Base-by-base conservation (phyloP, 2,888 invertebrate species). In the Eristalinus sepulchralis region DNA sequence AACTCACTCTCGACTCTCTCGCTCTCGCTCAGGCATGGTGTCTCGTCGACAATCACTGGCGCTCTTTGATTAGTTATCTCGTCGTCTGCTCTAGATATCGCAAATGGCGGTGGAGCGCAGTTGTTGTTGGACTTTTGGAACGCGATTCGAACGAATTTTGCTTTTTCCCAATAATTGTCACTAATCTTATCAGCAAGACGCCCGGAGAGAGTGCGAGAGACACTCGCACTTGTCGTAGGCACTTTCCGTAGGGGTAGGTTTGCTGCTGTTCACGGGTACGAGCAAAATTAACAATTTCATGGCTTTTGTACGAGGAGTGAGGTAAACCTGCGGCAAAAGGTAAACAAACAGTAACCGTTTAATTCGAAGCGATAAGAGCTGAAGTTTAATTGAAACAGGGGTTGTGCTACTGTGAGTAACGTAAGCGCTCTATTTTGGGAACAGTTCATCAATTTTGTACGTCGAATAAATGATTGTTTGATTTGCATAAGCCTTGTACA, bases 31-130 rank as follows among this genome's bases (percentile, higher is more conserved):
- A 22, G 5, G 2, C 2, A 39, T 39, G 3, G 24, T 81, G 17
- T 47, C 47, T 47, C 39, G 81, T 68, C 77, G 77, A 60, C 68
- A 85, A 68, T 77, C 60, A 73, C 82, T 70, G 1, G 20, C 71
- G 36, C 85, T 82, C 73, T 70, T 60, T 57, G 53, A 68, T 57
- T 71, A 72, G 68, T 78, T 85, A 85, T 85, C 85, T 82, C 72
- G 31, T 59, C 79, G 60, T 33, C 34, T 68, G 77, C 73, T 81
- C 62, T 67, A 85, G 72, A 85, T 81, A 77, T 13, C 20, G 76
- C n/a, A 34, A 3, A n/a, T 62, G 22, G 63, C n/a, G 2, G 55
- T 13, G 6, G 17, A 6, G 4, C 17, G 17, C 17, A 8, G 8
- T 76, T 31, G 36, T 59, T 67, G 75, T 84, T 47, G 47, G 66